A percentile compares a stretch with the other conserved stretches of the same genome.
Evolutionary conservation across 1,140 invertebrate genomes (phyloP).

Genomic region (Eupeodes corollae): DNA sequence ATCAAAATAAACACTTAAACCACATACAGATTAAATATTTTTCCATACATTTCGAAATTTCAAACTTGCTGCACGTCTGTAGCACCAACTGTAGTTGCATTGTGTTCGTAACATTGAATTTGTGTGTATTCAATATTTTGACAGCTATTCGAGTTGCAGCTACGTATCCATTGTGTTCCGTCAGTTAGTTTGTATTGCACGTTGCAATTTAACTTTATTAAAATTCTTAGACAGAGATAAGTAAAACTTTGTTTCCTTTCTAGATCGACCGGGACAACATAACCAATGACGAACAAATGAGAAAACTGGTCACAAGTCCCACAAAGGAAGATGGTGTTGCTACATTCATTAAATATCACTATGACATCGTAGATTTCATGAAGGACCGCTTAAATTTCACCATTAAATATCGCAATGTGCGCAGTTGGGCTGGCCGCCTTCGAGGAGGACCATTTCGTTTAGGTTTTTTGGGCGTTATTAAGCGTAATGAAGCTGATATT

Average conservation of each 20-base stretch:
- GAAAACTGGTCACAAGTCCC: constrained; percentile 15
- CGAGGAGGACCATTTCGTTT: constrained; percentile 24
- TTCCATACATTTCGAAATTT: too few species aligned
- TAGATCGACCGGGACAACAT: constrained; percentile 30
- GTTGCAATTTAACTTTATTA: too few species aligned
- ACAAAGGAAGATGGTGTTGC: constrained; percentile 25
- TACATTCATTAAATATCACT: constrained; percentile 30
- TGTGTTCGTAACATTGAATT: too few species aligned
- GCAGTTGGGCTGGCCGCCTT: constrained; percentile 31
- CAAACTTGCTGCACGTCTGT: too few species aligned
- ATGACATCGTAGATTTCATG: constrained; percentile 19
- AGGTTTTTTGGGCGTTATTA: constrained; percentile 25
- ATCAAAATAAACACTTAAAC: neutral
- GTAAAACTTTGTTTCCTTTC: neutral
- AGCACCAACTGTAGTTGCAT: too few species aligned
- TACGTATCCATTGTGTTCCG: too few species aligned
- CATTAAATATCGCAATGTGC: constrained; percentile 27
- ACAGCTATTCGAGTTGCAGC: too few species aligned
- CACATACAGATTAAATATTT: too few species aligned
- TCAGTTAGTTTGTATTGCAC: too few species aligned
- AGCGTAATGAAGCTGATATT: constrained; percentile 29
- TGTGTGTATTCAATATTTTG: too few species aligned
- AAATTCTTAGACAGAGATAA: too few species aligned
- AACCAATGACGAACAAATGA: constrained; percentile 20
- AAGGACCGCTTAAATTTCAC: constrained; percentile 27